A percentile compares a stretch with the other conserved stretches of the same genome.
Evolutionary conservation across 2,113 vertebrate genomes (phyloP).

Genomic region (Bufo bufo): DNA sequence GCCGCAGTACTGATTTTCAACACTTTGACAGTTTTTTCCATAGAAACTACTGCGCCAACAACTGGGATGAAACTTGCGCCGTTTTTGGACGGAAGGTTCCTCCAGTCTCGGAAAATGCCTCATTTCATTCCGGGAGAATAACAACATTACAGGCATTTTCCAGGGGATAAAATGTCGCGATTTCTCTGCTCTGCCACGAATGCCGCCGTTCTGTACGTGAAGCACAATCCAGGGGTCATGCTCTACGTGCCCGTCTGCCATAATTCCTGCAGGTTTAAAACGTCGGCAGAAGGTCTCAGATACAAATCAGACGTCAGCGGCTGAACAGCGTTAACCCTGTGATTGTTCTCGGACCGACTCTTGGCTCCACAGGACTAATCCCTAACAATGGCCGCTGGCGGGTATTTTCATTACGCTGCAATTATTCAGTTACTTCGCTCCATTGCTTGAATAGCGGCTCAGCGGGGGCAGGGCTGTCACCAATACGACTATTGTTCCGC

Average conservation of each 20-base stretch:
- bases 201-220: too few relatives aligned
- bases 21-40: neutral
- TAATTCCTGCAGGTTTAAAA: too few relatives aligned
- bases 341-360: conserved; percentile 25
- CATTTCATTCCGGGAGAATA: neutral
- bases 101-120: neutral
- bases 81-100: neutral
- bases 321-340: neutral
- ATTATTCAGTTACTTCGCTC: conserved; percentile 47
- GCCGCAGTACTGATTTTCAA: neutral
- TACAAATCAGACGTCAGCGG: neutral
- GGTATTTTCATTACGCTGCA: conserved; percentile 4
- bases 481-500: neutral
- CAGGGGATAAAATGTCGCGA: neutral
- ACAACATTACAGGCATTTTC: neutral
- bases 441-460: neutral
- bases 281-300: too few relatives aligned
- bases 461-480: neutral
- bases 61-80: neutral
- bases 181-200: too few relatives aligned
- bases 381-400: neutral
- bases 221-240: too few relatives aligned
- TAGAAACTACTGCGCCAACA: neutral
- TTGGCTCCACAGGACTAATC: conserved; percentile 16
- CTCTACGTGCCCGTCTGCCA: too few relatives aligned